Percentiles rank a stretch among this genome's conserved stretches.
These are phyloP conservation scores for Theretra japonica DNA, from an alignment of 2,888 invertebrate genomes.

Conservation along the genomic window DNA sequence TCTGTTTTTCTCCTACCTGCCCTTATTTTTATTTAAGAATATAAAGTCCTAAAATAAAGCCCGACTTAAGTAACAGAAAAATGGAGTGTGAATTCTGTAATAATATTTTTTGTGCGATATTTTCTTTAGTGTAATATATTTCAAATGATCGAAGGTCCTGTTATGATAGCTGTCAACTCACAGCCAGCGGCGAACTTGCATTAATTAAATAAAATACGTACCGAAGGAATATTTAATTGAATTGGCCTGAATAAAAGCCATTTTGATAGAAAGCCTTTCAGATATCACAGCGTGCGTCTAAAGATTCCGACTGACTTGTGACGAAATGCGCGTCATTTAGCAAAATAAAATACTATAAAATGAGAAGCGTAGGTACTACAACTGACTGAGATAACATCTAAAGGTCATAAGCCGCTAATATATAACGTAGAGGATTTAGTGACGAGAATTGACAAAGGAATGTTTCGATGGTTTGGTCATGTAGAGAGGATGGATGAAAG, in stretches of 20 bases:
- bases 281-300: background rate
- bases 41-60: too few species aligned
- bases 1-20: too few species aligned
- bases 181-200: background rate
- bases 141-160: background rate
- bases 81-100: too few species aligned
- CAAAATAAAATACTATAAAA: background rate
- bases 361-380: too few species aligned
- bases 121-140: background rate
- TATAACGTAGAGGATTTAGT: too few species aligned
- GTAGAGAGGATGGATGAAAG: too few species aligned
- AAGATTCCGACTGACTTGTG: background rate
- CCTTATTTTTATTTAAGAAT: too few species aligned
- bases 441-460: too few species aligned
- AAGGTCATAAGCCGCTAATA: too few species aligned
- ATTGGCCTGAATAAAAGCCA: slow-evolving; percentile 9
- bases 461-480: too few species aligned
- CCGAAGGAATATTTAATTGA: background rate
- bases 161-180: background rate
- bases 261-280: slow-evolving; percentile 2
- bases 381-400: too few species aligned
- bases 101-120: background rate
- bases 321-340: background rate
- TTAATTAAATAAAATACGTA: background rate
- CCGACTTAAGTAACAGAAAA: too few species aligned